Conservation (phyloP, 2,888 invertebrate species). For the Coelinius sp. region DNA sequence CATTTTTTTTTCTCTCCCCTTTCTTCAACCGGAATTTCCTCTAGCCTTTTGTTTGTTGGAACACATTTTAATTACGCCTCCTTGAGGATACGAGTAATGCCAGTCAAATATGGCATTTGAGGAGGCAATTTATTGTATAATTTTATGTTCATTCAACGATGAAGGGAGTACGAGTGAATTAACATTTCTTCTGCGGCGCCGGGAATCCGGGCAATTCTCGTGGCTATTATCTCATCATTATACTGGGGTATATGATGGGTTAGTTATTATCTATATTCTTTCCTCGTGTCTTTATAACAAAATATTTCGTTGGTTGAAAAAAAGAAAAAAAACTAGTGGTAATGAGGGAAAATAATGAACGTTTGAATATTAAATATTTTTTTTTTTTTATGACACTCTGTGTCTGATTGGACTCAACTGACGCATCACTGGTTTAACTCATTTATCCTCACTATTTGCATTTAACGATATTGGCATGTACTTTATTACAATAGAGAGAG, state of each 20-base stretch:
- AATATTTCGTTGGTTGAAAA: background rate
- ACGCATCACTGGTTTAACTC: slow-evolving; percentile 1
- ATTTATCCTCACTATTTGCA: slow-evolving; percentile 14
- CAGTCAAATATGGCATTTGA: background rate
- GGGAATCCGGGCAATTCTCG: background rate
- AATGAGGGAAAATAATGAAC: background rate
- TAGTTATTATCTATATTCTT: background rate
- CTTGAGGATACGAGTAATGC: background rate
- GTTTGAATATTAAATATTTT: background rate
- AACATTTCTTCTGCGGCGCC: slow-evolving; percentile 1
- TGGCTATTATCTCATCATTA: background rate
- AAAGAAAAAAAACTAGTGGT: background rate
- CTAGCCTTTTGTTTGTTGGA: background rate
- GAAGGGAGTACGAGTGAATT: background rate
- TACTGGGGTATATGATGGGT: background rate
- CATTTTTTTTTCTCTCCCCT: background rate
- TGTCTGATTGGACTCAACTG: slow-evolving; percentile 1
- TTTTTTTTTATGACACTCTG: background rate
- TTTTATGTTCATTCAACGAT: background rate
- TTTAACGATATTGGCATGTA: slow-evolving; percentile 14
- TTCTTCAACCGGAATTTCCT: slow-evolving; percentile 3
- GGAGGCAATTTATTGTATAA: background rate
- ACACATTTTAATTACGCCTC: slow-evolving; percentile 27
- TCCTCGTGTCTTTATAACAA: background rate
- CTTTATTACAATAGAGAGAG: slow-evolving; percentile 1